Conservation (phyloP, 2,888 invertebrate species). For the Oscheius sp. region DNA sequence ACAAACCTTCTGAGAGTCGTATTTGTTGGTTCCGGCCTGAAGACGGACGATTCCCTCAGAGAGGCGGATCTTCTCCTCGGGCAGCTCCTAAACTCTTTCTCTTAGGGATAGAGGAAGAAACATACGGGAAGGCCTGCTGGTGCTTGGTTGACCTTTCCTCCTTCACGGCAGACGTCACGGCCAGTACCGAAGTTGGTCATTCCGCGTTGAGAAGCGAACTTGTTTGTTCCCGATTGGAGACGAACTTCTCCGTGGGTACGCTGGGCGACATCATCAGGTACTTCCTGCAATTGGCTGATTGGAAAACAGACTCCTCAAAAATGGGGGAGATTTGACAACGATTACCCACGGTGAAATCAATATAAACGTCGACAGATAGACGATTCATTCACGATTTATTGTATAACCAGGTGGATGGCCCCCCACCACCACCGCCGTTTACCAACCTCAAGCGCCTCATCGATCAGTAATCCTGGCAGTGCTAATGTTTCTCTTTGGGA, state of each 20-base stretch:
- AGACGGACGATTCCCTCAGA: slow-evolving; percentile 70
- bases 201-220: slow-evolving; percentile 68
- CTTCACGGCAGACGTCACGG: slow-evolving; percentile 70
- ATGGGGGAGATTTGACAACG: too few species aligned
- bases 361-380: background rate
- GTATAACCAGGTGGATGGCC: background rate
- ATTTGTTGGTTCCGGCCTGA: slow-evolving; percentile 69
- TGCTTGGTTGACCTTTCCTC: slow-evolving; percentile 59
- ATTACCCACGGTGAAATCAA: too few species aligned
- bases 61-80: slow-evolving; percentile 70
- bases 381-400: background rate
- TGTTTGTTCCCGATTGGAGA: slow-evolving; percentile 68
- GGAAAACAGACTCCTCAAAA: too few species aligned
- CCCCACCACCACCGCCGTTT: too few species aligned
- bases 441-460: too few species aligned
- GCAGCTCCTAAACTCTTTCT: slow-evolving; percentile 59
- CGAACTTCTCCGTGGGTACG: slow-evolving; percentile 69
- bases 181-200: slow-evolving; percentile 70
- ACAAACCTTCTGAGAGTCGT: slow-evolving; percentile 69
- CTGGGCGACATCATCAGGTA: slow-evolving; percentile 68
- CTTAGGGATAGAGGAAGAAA: background rate
- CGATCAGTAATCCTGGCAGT: too few species aligned
- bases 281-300: slow-evolving; percentile 50
- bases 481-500: slow-evolving; percentile 1
- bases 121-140: slow-evolving; percentile 66